Base-by-base conservation (phyloP, 2,888 invertebrate genomes). In the Mimachlamys varia region DNA sequence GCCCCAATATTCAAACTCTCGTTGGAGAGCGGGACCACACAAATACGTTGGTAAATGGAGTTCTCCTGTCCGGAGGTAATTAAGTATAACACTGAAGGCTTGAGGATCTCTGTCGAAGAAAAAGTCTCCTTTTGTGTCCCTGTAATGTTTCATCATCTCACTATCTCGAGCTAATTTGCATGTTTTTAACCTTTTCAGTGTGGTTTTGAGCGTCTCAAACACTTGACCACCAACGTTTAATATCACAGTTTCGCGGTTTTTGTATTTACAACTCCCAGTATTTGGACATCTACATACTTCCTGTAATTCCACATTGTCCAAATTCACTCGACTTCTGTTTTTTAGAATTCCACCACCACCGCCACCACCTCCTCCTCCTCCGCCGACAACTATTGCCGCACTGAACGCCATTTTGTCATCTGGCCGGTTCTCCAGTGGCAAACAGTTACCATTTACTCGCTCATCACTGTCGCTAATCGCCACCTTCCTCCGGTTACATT, bases 1-100 rank as follows among this genome's bases (percentile, higher is more conserved):
- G 13, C 96, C 96, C 96, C 96, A 96, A 91, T 95, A 96, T 89
- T 95, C 93, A 89, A 96, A 95, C 92, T 96, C 96, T 38, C 94
- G 93, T 94, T 95, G 94, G 10, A 96, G 92, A 1, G 95, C 94
- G 15, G 96, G 96, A 12, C 96, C 96, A 92, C 96, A 96, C 90
- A 96, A 93, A 89, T 95, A 95, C 13, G 95, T 95, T 0, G 96
- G 96, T 50, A 96, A 93, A 91, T 96, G 96, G 38, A 96, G 94
- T 91, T 96, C 95, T 12, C 96, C 95, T 22, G 96, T 95, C 89
- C 96, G 92, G 49, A 96, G 92, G 91, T 95, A 96, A 92, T 96
- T 96, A 87, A 96, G 92, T 87, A 96, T 95, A 12, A 95, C 95
- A 55, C 94, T 94, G 91, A 96, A 96, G 5, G 95, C 95, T 88